Evolutionary conservation across 2,888 invertebrate species (phyloP).

Genomic region (Plusia festucae): DNA sequence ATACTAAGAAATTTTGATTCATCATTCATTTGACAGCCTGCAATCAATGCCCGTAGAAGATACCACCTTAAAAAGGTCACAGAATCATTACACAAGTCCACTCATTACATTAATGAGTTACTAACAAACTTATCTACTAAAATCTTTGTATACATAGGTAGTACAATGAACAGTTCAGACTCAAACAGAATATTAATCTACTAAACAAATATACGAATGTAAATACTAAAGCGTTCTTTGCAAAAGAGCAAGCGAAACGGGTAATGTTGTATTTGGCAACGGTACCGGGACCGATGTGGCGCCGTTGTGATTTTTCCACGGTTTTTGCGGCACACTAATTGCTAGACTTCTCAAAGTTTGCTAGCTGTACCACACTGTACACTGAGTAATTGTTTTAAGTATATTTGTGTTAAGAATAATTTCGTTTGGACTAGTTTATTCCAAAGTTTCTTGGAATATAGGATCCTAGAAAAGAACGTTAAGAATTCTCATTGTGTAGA

Average conservation of each 20-base stretch:
- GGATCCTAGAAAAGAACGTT: neutral
- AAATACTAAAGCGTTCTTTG: constrained; percentile 50
- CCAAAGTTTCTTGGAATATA: constrained; percentile 17
- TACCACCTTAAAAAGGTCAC: too few species aligned
- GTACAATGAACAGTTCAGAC: constrained; percentile 27
- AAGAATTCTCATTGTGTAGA: neutral
- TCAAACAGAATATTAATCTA: constrained; percentile 29
- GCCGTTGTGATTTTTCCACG: constrained; percentile 54
- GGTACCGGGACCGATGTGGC: constrained; percentile 52
- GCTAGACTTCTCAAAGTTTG: constrained; percentile 51
- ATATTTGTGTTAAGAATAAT: constrained; percentile 36
- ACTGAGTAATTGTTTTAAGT: constrained; percentile 46
- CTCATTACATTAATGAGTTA: neutral
- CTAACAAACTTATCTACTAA: neutral
- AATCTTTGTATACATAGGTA: constrained; percentile 6
- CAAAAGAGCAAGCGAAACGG: constrained; percentile 50
- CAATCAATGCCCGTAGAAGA: neutral
- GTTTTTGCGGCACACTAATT: constrained; percentile 60
- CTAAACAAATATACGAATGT: constrained; percentile 34
- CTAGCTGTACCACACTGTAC: constrained; percentile 41
- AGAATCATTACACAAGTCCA: too few species aligned
- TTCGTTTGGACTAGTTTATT: constrained; percentile 19
- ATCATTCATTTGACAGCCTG: too few species aligned
- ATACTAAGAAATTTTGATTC: too few species aligned
- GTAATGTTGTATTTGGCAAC: constrained; percentile 66